phyloP scores from a whole-genome alignment of 2,797 vertebrate species.

The Knipowitschia caucasica region DNA sequence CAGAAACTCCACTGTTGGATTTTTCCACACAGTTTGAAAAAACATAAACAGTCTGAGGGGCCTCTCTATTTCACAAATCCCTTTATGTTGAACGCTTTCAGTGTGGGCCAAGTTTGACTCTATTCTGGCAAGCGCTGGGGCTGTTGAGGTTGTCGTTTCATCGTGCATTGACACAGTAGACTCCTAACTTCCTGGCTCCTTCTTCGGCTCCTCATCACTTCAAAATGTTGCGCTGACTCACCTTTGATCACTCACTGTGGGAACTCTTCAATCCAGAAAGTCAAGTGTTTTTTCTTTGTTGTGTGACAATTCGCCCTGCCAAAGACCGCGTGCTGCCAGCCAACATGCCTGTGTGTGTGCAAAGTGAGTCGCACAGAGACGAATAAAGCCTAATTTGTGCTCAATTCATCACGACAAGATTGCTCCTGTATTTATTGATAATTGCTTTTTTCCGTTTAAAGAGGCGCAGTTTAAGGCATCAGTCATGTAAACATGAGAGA shows the following conservation, averaged over 20 bases:
- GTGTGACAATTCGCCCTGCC: conserved; percentile 56
- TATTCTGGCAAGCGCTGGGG: conserved; percentile 41
- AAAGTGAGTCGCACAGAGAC: conserved; percentile 15
- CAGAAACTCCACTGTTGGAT: neutral
- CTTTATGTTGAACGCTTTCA: neutral
- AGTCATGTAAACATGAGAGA: conserved; percentile 76
- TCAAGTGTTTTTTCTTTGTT: conserved; percentile 75
- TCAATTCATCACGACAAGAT: conserved; percentile 75
- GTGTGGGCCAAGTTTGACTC: conserved; percentile 15
- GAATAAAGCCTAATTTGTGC: conserved; percentile 75
- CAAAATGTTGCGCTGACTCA: conserved; percentile 44
- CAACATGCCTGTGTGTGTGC: conserved; percentile 61
- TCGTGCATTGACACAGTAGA: conserved; percentile 44
- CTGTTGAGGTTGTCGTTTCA: conserved; percentile 52
- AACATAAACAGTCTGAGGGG: neutral
- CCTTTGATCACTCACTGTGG: conserved; percentile 64
- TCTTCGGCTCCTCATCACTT: conserved; percentile 42
- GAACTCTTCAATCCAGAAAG: conserved; percentile 51
- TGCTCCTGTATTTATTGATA: conserved; percentile 82
- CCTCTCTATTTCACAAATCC: neutral
- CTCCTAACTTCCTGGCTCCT: conserved; percentile 26
- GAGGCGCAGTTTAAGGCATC: conserved; percentile 64
- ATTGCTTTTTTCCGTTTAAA: conserved; percentile 80
- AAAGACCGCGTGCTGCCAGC: conserved; percentile 60
- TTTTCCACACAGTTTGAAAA: neutral